phyloP scores from a whole-genome alignment of 1,140 invertebrate genomes.

The Coenobita brevimanus region DNA sequence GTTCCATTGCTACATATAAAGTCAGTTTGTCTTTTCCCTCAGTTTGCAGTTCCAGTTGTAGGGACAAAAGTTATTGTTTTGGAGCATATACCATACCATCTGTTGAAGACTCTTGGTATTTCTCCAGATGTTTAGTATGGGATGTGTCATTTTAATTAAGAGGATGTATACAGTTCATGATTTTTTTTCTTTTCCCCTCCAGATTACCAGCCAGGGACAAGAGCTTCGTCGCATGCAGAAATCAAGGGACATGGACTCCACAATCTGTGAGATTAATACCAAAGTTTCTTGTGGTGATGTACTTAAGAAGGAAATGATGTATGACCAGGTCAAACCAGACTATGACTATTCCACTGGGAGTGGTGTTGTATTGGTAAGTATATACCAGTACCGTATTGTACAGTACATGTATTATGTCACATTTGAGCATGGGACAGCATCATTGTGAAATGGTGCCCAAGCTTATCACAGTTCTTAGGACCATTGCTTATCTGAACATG shows the following conservation, averaged over 20 bases:
- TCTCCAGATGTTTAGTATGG: background rate
- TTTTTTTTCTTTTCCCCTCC: background rate
- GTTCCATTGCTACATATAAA: too few species aligned
- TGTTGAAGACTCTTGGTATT: too few species aligned
- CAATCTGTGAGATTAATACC: constrained; percentile 47
- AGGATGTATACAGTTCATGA: background rate
- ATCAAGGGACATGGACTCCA: constrained; percentile 21
- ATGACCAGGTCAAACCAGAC: background rate
- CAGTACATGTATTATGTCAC: too few species aligned
- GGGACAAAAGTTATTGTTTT: too few species aligned
- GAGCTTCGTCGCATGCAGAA: constrained; percentile 48
- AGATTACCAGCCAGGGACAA: constrained; percentile 23
- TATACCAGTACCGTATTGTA: too few species aligned
- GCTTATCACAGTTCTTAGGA: too few species aligned
- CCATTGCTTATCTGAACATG: too few species aligned
- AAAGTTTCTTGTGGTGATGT: background rate
- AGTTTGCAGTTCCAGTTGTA: too few species aligned
- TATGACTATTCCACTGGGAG: constrained; percentile 21
- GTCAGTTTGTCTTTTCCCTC: too few species aligned
- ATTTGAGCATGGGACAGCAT: too few species aligned
- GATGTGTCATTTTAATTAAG: background rate
- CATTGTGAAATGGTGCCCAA: too few species aligned
- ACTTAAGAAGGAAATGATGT: background rate
- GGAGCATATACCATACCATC: too few species aligned
- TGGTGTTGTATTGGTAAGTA: constrained; percentile 40